Conservation (phyloP, 1,140 invertebrate species). For the Drosophila kepulauana region DNA sequence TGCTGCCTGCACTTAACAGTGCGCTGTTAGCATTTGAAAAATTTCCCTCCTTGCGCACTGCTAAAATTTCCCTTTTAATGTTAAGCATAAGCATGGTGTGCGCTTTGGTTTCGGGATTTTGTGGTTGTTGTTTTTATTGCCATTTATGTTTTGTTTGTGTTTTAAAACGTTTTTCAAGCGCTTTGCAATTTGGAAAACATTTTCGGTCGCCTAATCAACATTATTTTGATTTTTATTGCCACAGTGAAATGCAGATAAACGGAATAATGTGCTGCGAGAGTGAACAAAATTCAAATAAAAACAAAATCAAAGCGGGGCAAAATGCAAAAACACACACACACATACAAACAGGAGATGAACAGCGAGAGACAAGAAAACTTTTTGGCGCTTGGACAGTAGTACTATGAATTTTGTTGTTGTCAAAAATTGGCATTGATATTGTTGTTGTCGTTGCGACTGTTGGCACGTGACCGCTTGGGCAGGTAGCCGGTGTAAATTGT, state of each 20-base stretch:
- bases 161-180: conserved; percentile 22
- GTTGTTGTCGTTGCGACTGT: conserved; percentile 23
- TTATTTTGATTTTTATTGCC: conserved; percentile 49
- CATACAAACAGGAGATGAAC: background rate
- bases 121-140: conserved; percentile 15
- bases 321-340: background rate
- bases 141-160: background rate
- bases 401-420: conserved; percentile 13
- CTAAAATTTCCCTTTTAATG: conserved; percentile 67
- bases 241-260: conserved; percentile 45
- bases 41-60: conserved; percentile 45
- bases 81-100: conserved; percentile 36
- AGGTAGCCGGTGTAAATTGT: conserved; percentile 58
- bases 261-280: conserved; percentile 30
- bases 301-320: conserved; percentile 25
- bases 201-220: conserved; percentile 42
- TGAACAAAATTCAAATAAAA: conserved; percentile 20
- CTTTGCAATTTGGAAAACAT: conserved; percentile 27
- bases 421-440: conserved; percentile 7
- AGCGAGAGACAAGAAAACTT: conserved; percentile 34
- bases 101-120: conserved; percentile 5
- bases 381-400: conserved; percentile 36
- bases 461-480: conserved; percentile 41
- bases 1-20: conserved; percentile 6
- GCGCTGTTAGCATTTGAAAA: conserved; percentile 33